A percentile compares a stretch with the other conserved stretches of the same genome.
phyloP scores from a whole-genome alignment of 2,888 invertebrate genomes.

The Eurois occulta region DNA sequence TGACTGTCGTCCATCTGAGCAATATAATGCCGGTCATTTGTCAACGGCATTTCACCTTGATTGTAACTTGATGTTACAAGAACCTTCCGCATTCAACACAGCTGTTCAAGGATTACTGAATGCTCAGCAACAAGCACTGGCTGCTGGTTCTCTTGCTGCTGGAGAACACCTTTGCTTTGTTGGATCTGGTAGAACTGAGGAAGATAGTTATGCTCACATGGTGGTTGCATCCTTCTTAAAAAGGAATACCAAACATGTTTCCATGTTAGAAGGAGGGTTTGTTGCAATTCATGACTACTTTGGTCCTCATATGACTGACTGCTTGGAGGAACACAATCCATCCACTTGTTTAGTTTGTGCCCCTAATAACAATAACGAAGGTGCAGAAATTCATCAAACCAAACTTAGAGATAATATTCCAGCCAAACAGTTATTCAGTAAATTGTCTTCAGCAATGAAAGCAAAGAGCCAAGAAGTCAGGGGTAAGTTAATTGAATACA shows the following conservation, averaged over 20 bases:
- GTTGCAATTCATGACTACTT: slow-evolving; percentile 95
- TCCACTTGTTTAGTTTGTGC: slow-evolving; percentile 95
- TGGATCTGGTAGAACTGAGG: slow-evolving; percentile 97
- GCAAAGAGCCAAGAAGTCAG: slow-evolving; percentile 97
- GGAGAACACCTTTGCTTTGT: slow-evolving; percentile 97
- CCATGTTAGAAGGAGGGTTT: slow-evolving; percentile 98
- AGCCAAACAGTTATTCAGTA: slow-evolving; percentile 94
- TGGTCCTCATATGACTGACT: slow-evolving; percentile 94
- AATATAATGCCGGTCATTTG: slow-evolving; percentile 99
- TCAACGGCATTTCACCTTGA: slow-evolving; percentile 99
- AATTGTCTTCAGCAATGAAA: slow-evolving; percentile 96
- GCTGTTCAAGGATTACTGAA: slow-evolving; percentile 97
- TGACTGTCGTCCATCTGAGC: slow-evolving; percentile 98
- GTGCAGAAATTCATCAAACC: slow-evolving; percentile 70
- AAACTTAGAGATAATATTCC: slow-evolving; percentile 82
- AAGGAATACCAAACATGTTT: slow-evolving; percentile 97
- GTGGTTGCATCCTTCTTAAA: slow-evolving; percentile 99
- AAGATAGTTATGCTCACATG: slow-evolving; percentile 99
- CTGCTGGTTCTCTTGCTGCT: slow-evolving; percentile 96
- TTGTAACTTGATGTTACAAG: slow-evolving; percentile 98
- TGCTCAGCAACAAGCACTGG: slow-evolving; percentile 96
- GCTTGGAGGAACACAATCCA: slow-evolving; percentile 96
- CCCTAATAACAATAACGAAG: slow-evolving; percentile 87
- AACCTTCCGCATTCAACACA: slow-evolving; percentile 98
- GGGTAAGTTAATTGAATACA: slow-evolving; percentile 97